These are phyloP conservation scores for Zaprionus nigranus DNA, from an alignment of 1,140 invertebrate species.

Conservation along the genomic window DNA sequence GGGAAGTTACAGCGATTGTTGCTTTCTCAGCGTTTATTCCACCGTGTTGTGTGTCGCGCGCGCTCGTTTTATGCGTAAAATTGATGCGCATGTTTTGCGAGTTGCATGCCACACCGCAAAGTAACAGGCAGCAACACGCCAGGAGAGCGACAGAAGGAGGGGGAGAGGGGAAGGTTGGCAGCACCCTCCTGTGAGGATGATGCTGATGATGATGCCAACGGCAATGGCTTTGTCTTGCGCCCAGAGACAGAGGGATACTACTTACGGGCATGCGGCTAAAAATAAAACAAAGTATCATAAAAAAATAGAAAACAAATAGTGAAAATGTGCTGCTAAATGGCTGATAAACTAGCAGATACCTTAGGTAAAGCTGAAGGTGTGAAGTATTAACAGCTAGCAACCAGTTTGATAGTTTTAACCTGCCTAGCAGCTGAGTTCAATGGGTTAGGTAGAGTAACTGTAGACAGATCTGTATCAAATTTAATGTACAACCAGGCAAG, in stretches of 20 bases:
- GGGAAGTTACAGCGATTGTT: slow-evolving; percentile 22
- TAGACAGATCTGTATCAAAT: not conserved
- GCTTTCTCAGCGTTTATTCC: slow-evolving; percentile 40
- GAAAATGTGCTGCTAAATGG: not conserved
- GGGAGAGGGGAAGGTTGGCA: too few relatives aligned
- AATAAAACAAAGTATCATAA: slow-evolving; percentile 22
- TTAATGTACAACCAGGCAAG: too few relatives aligned
- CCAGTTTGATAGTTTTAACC: not conserved
- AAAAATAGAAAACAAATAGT: slow-evolving; percentile 23
- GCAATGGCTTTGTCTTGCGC: slow-evolving; percentile 45
- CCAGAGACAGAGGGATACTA: slow-evolving; percentile 4
- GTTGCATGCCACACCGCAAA: slow-evolving; percentile 35
- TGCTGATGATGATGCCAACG: slow-evolving; percentile 20
- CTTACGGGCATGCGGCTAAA: slow-evolving; percentile 15
- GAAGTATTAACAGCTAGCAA: not conserved
- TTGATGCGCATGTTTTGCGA: slow-evolving; percentile 36
- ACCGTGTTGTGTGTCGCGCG: not conserved
- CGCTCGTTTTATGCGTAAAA: slow-evolving; percentile 53
- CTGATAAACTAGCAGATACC: slow-evolving; percentile 6
- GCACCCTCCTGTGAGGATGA: slow-evolving; percentile 13
- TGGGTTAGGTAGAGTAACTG: too few relatives aligned
- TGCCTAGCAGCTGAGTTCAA: too few relatives aligned
- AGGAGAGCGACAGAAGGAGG: not conserved
- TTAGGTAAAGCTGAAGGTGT: not conserved
- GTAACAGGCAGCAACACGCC: slow-evolving; percentile 2